Conservation (phyloP, 2,888 invertebrate species). For the Blera fallax region DNA sequence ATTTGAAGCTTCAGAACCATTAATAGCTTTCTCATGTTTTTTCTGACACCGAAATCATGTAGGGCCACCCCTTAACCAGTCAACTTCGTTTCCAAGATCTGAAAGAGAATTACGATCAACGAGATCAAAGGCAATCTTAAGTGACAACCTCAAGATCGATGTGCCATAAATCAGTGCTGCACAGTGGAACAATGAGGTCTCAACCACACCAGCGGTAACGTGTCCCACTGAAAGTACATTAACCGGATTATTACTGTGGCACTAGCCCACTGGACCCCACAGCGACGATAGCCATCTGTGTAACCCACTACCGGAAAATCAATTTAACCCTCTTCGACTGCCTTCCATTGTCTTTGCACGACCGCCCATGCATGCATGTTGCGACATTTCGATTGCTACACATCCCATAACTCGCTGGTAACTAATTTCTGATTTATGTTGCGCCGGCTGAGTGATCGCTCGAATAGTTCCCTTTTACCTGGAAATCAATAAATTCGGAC, state of each 20-base stretch:
- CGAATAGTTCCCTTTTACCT: conserved; percentile 27
- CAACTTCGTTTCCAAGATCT: conserved; percentile 37
- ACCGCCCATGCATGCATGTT: conserved; percentile 66
- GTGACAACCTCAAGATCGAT: conserved; percentile 53
- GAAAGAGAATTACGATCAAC: conserved; percentile 51
- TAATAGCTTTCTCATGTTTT: conserved; percentile 56
- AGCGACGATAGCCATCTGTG: conserved; percentile 50
- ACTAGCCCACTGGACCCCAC: conserved; percentile 23
- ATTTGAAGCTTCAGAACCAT: too few species aligned
- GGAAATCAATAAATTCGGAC: conserved; percentile 35
- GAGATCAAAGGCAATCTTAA: conserved; percentile 37
- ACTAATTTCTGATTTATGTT: conserved; percentile 58
- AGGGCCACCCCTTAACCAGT: conserved; percentile 43
- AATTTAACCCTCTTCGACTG: conserved; percentile 54
- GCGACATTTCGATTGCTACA: conserved; percentile 50
- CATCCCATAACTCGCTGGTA: conserved; percentile 21
- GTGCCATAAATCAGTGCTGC: conserved; percentile 59
- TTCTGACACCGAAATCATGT: conserved; percentile 48
- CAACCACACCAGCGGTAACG: conserved; percentile 26
- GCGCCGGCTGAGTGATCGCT: conserved; percentile 46
- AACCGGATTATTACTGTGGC: conserved; percentile 32
- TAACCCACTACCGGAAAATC: conserved; percentile 45
- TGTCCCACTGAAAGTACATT: conserved; percentile 18
- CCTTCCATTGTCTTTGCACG: conserved; percentile 48
- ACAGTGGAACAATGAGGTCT: conserved; percentile 19